These are phyloP conservation scores for Kryptolebias marmoratus DNA, from an alignment of 2,113 vertebrate species.

Conservation along the genomic window DNA sequence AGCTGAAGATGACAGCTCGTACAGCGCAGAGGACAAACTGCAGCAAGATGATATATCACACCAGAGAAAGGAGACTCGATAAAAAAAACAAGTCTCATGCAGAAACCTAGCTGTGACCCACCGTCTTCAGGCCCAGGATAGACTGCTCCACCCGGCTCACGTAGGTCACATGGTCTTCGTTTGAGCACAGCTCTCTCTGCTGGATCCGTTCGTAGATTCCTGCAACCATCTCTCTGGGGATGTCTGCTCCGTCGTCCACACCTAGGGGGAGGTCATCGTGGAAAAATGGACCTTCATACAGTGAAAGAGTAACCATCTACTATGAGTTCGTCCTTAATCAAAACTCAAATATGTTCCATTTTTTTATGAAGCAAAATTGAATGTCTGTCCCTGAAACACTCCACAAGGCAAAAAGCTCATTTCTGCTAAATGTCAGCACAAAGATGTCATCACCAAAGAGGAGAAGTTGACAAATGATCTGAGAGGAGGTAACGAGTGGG, in stretches of 20 bases:
- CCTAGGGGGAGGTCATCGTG: constrained; percentile 73
- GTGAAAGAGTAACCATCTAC: neutral
- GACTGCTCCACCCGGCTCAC: constrained; percentile 99
- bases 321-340: neutral
- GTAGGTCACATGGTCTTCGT: constrained; percentile 97
- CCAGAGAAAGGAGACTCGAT: constrained; percentile 4
- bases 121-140: constrained; percentile 97
- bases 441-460: too few species aligned
- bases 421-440: too few species aligned
- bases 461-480: too few species aligned
- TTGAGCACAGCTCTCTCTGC: constrained; percentile 95
- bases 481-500: neutral
- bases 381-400: neutral
- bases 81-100: neutral
- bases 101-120: constrained; percentile 72
- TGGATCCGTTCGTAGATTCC: constrained; percentile 98
- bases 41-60: constrained; percentile 31
- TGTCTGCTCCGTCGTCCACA: constrained; percentile 97
- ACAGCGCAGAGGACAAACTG: constrained; percentile 35
- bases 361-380: neutral
- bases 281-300: neutral
- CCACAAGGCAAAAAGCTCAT: neutral
- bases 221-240: constrained; percentile 94
- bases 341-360: too few species aligned
- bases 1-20: constrained; percentile 43